Base-by-base conservation (phyloP, 1,140 invertebrate species). In the Atta cephalotes region DNA sequence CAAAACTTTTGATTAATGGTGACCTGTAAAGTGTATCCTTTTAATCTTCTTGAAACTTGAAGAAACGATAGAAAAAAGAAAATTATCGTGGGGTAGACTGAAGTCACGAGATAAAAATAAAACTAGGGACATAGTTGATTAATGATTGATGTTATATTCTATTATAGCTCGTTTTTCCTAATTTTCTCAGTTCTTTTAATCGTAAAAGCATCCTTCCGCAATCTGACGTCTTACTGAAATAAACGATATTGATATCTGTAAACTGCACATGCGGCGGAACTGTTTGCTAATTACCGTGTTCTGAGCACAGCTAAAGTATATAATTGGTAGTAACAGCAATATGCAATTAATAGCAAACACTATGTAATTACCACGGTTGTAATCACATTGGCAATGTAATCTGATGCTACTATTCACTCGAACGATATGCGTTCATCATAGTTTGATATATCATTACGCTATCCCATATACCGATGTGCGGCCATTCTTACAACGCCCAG, bases 351-450 rank as follows among this genome's bases (percentile, higher is more conserved):
- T 76, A 84, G 70, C 56, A 63, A 84, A 76, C 56, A 51, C 56
- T 31, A 12, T 74, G 35, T 76, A 84, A 84, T 84, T 84, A 84
- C 70, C 28, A 71, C 56, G 70, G 53, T 74, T 76, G 80, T 74
- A 84, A 84, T 84, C 80, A 84, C 70, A 84, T 84, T 76, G 80
- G 39, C 80, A 76, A 51, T 62, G 80, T 74, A 84, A 84, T 84
- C 80, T 74, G 80, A 84, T 84, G 80, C 79, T 28, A 84, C 80
- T 51, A 62, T 74, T 74, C 80, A 49, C 58, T 35, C 80, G 39
- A 62, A 76, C 70, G 80, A 76, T 76, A 39, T 56, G 31, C 9
- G 79, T 81, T 53, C 53, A 49, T 84, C 70, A 63, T n/a, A 3
- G 39, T 76, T 84, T 84, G 80, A 84, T 84, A 76, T 51, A 84